Percentiles rank a stretch among this genome's conserved stretches.
These are phyloP conservation scores for Corynorhinus townsendii DNA, from an alignment of 2,113 vertebrate genomes.

Conservation along the genomic window DNA sequence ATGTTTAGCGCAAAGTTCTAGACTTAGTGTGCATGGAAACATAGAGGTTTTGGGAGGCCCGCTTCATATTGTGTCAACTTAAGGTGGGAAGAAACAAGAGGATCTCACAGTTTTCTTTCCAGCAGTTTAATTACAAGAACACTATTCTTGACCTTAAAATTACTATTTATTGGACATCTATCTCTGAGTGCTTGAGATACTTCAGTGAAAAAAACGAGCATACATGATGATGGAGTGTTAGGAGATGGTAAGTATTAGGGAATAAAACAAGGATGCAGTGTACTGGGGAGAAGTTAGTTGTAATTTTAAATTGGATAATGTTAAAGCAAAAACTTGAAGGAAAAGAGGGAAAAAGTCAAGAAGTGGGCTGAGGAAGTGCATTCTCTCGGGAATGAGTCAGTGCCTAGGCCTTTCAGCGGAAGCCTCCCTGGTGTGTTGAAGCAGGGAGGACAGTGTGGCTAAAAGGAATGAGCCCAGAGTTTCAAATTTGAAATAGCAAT, in stretches of 20 bases:
- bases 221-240: fast-evolving
- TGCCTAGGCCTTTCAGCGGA: background rate
- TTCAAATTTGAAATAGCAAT: background rate
- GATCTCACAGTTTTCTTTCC: background rate
- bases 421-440: too few relatives aligned
- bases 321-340: background rate
- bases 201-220: background rate
- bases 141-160: background rate
- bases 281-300: fast-evolving
- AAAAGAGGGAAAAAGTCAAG: background rate
- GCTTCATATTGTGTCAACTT: background rate
- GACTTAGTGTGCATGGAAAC: background rate
- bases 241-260: background rate
- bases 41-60: background rate
- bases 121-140: background rate
- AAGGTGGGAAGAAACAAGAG: background rate
- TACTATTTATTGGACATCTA: background rate
- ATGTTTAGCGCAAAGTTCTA: background rate
- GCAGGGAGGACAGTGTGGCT: background rate
- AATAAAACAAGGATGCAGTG: background rate
- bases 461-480: background rate
- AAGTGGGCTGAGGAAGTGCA: background rate
- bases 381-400: fast-evolving
- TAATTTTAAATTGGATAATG: background rate
- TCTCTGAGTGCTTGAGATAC: background rate